These are phyloP conservation scores for Fistularia tabacaria DNA, from an alignment of 2,797 vertebrate genomes.

Conservation along the genomic window DNA sequence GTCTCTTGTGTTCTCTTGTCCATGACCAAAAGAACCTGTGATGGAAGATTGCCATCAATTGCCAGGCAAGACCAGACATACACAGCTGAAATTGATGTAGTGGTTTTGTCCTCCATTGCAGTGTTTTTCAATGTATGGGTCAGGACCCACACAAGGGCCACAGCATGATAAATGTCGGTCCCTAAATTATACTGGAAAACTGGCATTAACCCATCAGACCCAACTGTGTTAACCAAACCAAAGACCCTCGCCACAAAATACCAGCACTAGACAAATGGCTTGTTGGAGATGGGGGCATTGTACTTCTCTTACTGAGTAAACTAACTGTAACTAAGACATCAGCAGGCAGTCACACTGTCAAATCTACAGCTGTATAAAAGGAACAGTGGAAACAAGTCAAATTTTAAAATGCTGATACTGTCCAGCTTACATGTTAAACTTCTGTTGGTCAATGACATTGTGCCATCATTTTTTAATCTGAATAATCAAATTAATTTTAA, in stretches of 20 bases:
- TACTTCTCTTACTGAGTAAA: too few species aligned
- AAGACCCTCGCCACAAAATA: background rate
- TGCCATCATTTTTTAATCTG: too few species aligned
- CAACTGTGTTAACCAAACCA: constrained; percentile 20
- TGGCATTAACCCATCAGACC: constrained; percentile 16
- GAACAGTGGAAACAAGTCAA: too few species aligned
- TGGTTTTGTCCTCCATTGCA: constrained; percentile 37
- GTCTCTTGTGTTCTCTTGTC: constrained; percentile 94
- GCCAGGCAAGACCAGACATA: constrained; percentile 25
- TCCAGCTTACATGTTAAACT: too few species aligned
- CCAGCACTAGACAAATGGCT: too few species aligned
- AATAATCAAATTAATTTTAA: too few species aligned
- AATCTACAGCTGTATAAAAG: too few species aligned
- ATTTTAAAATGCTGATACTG: too few species aligned
- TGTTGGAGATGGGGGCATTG: background rate
- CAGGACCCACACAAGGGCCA: constrained; percentile 38
- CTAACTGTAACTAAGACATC: too few species aligned
- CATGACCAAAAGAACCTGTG: constrained; percentile 95
- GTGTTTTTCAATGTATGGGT: constrained; percentile 32
- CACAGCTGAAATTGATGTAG: constrained; percentile 42
- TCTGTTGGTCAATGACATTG: too few species aligned
- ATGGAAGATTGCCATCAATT: constrained; percentile 56
- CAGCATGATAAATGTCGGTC: constrained; percentile 45
- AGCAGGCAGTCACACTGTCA: too few species aligned
- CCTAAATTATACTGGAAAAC: constrained; percentile 35